Percentiles rank a stretch among this genome's conserved stretches.
Evolutionary conservation across 1,140 invertebrate genomes (phyloP).

Genomic region (Ditylenchus dipsaci): DNA sequence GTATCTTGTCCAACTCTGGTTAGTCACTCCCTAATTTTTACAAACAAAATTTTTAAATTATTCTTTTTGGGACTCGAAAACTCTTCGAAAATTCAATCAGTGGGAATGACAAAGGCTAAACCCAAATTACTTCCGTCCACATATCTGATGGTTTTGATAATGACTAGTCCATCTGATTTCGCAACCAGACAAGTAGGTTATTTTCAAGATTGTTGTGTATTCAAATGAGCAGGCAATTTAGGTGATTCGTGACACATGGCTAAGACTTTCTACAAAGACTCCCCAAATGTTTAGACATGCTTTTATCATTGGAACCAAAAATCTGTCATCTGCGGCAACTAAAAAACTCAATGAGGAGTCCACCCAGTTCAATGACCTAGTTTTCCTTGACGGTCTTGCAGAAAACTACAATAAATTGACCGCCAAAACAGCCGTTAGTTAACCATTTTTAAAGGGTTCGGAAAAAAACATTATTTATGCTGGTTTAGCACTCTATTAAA

Average conservation of each 20-base stretch:
- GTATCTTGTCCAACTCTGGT: too few relatives aligned
- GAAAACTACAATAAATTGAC: conserved; percentile 47
- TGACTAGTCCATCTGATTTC: conserved; percentile 36
- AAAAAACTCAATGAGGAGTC: conserved; percentile 31
- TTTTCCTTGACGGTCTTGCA: conserved; percentile 40
- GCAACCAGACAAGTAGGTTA: conserved; percentile 16
- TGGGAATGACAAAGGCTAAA: not conserved
- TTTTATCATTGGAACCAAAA: conserved; percentile 47
- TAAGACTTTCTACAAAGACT: conserved; percentile 47
- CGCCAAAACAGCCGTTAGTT: conserved; percentile 46
- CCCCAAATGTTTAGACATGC: conserved; percentile 21
- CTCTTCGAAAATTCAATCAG: not conserved
- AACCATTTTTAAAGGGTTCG: too few relatives aligned
- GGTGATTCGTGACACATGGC: conserved; percentile 53
- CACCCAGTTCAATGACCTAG: conserved; percentile 29
- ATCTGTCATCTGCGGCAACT: conserved; percentile 11
- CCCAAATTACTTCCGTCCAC: conserved; percentile 29
- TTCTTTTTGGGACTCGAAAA: not conserved
- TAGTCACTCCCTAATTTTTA: too few relatives aligned
- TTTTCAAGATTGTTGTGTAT: too few relatives aligned
- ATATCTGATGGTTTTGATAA: conserved; percentile 53
- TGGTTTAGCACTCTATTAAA: conserved; percentile 14
- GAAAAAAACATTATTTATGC: too few relatives aligned
- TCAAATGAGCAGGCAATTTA: too few relatives aligned
- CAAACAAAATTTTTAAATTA: not conserved